These are phyloP conservation scores for Eospalax fontanierii DNA, from an alignment of 2,797 vertebrate genomes.

Conservation along the genomic window DNA sequence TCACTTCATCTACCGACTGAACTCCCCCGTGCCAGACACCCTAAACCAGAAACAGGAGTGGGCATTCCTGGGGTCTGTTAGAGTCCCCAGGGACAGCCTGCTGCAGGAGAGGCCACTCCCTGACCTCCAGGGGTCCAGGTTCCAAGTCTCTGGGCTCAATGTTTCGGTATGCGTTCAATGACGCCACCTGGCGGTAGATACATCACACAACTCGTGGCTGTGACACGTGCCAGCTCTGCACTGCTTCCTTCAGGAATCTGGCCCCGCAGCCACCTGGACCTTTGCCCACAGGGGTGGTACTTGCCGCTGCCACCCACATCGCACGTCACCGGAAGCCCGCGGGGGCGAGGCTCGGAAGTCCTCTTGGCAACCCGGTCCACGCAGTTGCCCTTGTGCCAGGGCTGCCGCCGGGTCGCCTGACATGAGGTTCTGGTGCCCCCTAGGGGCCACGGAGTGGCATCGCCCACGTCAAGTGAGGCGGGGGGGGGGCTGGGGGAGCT, in stretches of 20 bases:
- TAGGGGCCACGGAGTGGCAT: neutral
- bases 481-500: too few species aligned
- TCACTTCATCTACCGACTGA: neutral
- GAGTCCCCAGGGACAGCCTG: neutral
- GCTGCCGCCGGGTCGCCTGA: too few species aligned
- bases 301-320: neutral
- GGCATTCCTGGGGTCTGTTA: neutral
- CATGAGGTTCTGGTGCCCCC: conserved; percentile 35
- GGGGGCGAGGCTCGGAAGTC: neutral
- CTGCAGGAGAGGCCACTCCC: neutral
- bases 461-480: neutral
- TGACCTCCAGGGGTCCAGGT: neutral
- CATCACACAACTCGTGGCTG: neutral
- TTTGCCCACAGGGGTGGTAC: neutral
- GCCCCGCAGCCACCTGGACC: conserved; percentile 38
- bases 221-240: neutral
- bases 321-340: neutral
- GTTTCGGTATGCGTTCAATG: neutral
- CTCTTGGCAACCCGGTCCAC: neutral
- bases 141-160: neutral
- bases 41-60: neutral
- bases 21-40: neutral
- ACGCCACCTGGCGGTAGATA: neutral
- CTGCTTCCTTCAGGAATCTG: neutral
- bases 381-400: accelerated